Conservation (phyloP, 2,888 invertebrate genomes). For the Cantharis nigra region DNA sequence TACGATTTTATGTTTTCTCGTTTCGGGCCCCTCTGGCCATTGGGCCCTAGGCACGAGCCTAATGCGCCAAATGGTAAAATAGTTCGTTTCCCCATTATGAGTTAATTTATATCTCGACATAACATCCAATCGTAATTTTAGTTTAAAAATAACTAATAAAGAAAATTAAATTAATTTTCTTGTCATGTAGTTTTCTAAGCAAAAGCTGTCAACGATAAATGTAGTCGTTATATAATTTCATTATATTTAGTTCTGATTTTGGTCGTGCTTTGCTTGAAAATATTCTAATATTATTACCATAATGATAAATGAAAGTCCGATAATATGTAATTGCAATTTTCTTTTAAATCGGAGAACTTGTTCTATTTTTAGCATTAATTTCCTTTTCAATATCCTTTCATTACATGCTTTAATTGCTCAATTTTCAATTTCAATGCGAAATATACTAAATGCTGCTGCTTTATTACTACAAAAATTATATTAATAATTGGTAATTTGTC, state of each 20-base stretch:
- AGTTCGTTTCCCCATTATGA: background rate
- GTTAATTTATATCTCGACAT: background rate
- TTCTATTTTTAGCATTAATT: slow-evolving; percentile 9
- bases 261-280: background rate
- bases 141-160: background rate
- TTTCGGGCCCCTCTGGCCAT: no score
- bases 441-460: background rate
- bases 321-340: background rate
- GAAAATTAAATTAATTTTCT: background rate
- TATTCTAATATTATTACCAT: background rate
- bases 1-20: no score
- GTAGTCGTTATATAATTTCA: background rate
- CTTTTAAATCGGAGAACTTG: background rate
- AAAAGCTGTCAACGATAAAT: background rate
- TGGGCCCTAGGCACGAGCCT: no score
- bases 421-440: background rate
- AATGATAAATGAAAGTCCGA: background rate
- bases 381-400: slow-evolving; percentile 9
- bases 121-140: background rate
- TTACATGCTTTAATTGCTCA: slow-evolving; percentile 3
- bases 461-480: background rate
- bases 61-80: no score
- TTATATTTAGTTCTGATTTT: background rate
- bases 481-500: background rate
- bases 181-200: background rate